phyloP scores from a whole-genome alignment of 1,140 invertebrate genomes.

The Bombus fervidus region DNA sequence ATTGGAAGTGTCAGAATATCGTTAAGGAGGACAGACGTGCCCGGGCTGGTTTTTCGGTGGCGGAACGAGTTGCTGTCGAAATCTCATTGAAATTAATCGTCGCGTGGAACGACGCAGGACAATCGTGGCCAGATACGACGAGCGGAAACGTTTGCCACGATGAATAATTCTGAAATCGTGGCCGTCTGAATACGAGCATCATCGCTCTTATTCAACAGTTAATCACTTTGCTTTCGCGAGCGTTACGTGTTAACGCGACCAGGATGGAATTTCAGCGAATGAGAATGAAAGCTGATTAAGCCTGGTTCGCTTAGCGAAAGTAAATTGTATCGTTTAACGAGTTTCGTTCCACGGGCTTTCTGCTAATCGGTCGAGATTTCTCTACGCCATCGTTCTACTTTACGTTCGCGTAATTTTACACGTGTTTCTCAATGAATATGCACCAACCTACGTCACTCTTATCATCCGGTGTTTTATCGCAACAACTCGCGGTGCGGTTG shows the following conservation, averaged over 20 bases:
- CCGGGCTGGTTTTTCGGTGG: neutral
- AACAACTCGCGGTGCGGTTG: too few species aligned
- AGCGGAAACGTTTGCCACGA: neutral
- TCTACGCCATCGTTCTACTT: neutral
- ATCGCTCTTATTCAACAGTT: constrained; percentile 30
- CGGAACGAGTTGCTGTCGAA: neutral
- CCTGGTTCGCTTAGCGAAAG: constrained; percentile 21
- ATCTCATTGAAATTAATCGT: constrained; percentile 11
- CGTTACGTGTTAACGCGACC: constrained; percentile 19
- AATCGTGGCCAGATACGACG: neutral
- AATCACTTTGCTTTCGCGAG: constrained; percentile 29
- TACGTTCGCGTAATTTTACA: neutral
- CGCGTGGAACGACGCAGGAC: neutral
- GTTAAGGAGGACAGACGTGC: neutral
- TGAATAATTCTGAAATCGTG: constrained; percentile 28
- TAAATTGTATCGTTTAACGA: constrained; percentile 37
- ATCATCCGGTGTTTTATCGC: too few species aligned
- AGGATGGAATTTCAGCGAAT: neutral
- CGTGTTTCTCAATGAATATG: too few species aligned
- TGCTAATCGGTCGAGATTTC: constrained; percentile 7
- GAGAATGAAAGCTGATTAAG: constrained; percentile 35
- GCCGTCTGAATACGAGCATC: constrained; percentile 7
- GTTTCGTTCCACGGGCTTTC: constrained; percentile 2
- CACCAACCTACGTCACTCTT: too few species aligned
- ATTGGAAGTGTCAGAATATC: neutral